Percentiles rank a stretch among this genome's conserved stretches.
These are phyloP conservation scores for Campylomormyrus tamandua DNA, from an alignment of 2,113 vertebrate genomes.

Conservation along the genomic window DNA sequence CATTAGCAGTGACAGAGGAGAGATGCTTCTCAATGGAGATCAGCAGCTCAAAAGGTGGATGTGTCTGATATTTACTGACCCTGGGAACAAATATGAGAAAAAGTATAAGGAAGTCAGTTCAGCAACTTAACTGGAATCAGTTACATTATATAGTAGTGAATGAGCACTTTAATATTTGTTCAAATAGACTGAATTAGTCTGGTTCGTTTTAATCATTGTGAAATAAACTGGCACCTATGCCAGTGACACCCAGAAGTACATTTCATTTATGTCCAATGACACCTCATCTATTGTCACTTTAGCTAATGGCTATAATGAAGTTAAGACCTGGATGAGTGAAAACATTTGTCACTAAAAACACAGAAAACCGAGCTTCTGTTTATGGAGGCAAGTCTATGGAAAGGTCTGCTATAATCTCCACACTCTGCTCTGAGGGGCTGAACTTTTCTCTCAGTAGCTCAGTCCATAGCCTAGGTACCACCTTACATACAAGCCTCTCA, in stretches of 20 bases:
- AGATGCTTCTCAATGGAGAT: not conserved
- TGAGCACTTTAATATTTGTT: not conserved
- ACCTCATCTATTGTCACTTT: not conserved
- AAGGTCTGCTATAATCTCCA: not conserved
- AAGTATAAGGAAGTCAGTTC: not conserved
- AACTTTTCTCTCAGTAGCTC: no score
- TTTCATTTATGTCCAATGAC: not conserved
- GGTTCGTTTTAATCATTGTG: not conserved
- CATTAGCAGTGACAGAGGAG: constrained; percentile 53
- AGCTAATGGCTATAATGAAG: not conserved
- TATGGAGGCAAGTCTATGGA: no score
- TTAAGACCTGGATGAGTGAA: not conserved
- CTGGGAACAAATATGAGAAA: not conserved
- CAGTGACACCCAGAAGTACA: not conserved
- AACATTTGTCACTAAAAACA: no score
- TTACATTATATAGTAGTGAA: not conserved
- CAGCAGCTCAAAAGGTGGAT: not conserved
- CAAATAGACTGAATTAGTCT: not conserved
- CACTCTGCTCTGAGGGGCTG: not conserved
- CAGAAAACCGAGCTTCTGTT: no score
- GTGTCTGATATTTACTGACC: not conserved
- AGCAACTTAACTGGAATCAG: not conserved
- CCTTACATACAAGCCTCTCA: not conserved
- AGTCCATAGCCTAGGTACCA: not conserved
- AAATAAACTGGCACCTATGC: not conserved